Percentiles rank a stretch among this genome's conserved stretches.
phyloP scores from a whole-genome alignment of 2,888 invertebrate genomes.

The Platycheirus albimanus region DNA sequence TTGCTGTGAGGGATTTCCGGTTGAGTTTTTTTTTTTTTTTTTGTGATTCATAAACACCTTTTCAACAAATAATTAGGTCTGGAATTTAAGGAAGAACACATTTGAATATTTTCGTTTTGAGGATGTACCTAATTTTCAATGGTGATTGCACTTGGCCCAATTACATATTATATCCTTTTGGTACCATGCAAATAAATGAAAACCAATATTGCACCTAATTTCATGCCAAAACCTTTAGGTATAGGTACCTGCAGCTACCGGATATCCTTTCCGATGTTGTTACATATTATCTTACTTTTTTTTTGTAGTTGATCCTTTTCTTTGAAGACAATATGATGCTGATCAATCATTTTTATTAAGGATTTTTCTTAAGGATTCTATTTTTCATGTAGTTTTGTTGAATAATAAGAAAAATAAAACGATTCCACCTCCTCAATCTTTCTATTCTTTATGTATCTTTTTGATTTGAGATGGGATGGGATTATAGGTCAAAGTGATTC shows the following conservation, averaged over 20 bases:
- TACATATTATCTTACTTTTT: slow-evolving; percentile 46
- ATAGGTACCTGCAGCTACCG: slow-evolving; percentile 58
- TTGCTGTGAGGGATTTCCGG: slow-evolving; percentile 61
- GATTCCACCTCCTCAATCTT: slow-evolving; percentile 49
- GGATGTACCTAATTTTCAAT: slow-evolving; percentile 9
- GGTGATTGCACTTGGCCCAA: slow-evolving; percentile 60
- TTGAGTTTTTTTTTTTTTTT: slow-evolving; percentile 10
- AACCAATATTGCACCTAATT: slow-evolving; percentile 1
- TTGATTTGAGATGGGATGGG: slow-evolving; percentile 36
- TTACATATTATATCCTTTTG: slow-evolving; percentile 20
- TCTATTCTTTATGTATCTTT: slow-evolving; percentile 14
- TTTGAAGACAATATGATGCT: neutral
- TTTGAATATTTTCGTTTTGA: slow-evolving; percentile 39
- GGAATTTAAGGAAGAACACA: slow-evolving; percentile 7
- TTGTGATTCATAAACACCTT: slow-evolving; percentile 2
- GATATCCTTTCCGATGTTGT: slow-evolving; percentile 68
- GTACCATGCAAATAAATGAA: slow-evolving; percentile 35
- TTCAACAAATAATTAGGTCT: slow-evolving; percentile 2
- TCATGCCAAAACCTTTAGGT: no score
- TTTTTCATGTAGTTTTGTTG: no score
- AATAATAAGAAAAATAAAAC: slow-evolving; percentile 40
- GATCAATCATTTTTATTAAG: slow-evolving; percentile 33
- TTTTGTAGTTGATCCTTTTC: slow-evolving; percentile 9
- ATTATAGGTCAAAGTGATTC: slow-evolving; percentile 37
- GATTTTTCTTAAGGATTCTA: neutral